Percentiles rank a stretch among this genome's conserved stretches.
phyloP scores from a whole-genome alignment of 30 jellyfish, hydroid and myxozoan species.

The Aurelia aurita region DNA sequence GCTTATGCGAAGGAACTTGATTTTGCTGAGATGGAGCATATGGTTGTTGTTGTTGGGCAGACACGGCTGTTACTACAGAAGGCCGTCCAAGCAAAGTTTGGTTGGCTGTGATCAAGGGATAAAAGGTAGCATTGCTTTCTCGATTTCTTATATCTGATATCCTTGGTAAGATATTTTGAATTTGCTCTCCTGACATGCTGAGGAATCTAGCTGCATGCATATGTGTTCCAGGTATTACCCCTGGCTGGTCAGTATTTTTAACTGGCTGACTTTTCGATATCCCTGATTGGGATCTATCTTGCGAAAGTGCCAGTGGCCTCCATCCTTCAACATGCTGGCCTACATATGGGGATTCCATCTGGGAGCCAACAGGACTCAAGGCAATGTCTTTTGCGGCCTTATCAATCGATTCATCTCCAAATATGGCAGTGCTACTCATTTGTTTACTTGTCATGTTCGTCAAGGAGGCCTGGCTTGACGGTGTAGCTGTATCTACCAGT shows the following conservation, averaged over 20 bases:
- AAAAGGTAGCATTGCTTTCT: constrained; percentile 44
- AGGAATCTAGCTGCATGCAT: not conserved
- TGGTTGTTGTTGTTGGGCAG: constrained; percentile 13
- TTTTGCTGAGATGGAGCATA: not conserved
- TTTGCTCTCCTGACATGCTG: constrained; percentile 13
- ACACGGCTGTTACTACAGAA: not conserved
- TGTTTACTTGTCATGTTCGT: constrained; percentile 5
- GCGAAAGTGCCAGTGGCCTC: constrained; percentile 28
- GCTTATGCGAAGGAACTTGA: not conserved
- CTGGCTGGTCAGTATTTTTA: no score
- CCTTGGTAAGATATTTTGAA: constrained; percentile 52
- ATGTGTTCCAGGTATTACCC: no score
- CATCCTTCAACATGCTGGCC: constrained; percentile 16
- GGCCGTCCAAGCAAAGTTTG: constrained; percentile 54
- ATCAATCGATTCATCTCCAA: constrained; percentile 35
- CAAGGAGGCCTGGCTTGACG: not conserved
- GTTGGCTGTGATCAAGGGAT: constrained; percentile 42
- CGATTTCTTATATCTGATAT: constrained; percentile 34
- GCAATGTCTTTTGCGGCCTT: constrained; percentile 34
- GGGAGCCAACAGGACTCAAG: constrained; percentile 40
- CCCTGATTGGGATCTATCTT: not conserved
- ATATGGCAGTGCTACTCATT: constrained; percentile 48
- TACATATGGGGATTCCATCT: not conserved
- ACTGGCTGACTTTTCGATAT: not conserved
- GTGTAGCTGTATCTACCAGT: not conserved